phyloP scores from a whole-genome alignment of 2,113 vertebrate genomes.

The Bujurquina vittata region DNA sequence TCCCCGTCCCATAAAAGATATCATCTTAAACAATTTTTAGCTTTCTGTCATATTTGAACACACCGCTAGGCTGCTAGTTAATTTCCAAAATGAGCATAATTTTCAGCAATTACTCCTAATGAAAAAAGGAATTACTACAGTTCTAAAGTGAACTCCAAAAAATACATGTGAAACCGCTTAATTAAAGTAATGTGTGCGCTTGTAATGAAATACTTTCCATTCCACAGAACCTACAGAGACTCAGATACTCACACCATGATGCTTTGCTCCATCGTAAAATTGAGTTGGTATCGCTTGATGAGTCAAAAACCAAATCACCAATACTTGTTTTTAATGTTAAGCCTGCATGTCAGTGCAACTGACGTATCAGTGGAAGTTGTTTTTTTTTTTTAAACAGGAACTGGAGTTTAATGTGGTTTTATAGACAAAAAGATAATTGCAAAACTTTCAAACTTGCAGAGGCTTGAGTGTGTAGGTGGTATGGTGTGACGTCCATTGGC shows the following conservation, averaged over 20 bases:
- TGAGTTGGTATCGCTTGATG: not conserved
- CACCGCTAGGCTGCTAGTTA: not conserved
- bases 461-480: constrained; percentile 67
- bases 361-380: constrained; percentile 55
- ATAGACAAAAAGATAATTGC: constrained; percentile 68
- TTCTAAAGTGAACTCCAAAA: constrained; percentile 38
- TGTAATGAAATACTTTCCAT: constrained; percentile 56
- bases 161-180: constrained; percentile 36
- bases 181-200: constrained; percentile 22
- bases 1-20: not conserved
- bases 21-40: not conserved
- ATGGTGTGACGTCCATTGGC: constrained; percentile 71
- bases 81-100: not conserved
- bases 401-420: constrained; percentile 64
- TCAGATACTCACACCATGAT: constrained; percentile 8
- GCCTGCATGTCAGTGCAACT: constrained; percentile 10
- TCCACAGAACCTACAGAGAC: constrained; percentile 32
- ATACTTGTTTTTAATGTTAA: not conserved
- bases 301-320: constrained; percentile 10
- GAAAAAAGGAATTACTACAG: constrained; percentile 35
- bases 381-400: constrained; percentile 47
- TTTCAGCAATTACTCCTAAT: constrained; percentile 31
- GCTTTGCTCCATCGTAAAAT: not conserved
- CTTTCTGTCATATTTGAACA: not conserved
- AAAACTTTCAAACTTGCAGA: constrained; percentile 69